These are phyloP conservation scores for Emmelina monodactyla DNA, from an alignment of 2,888 invertebrate species.

Conservation along the genomic window DNA sequence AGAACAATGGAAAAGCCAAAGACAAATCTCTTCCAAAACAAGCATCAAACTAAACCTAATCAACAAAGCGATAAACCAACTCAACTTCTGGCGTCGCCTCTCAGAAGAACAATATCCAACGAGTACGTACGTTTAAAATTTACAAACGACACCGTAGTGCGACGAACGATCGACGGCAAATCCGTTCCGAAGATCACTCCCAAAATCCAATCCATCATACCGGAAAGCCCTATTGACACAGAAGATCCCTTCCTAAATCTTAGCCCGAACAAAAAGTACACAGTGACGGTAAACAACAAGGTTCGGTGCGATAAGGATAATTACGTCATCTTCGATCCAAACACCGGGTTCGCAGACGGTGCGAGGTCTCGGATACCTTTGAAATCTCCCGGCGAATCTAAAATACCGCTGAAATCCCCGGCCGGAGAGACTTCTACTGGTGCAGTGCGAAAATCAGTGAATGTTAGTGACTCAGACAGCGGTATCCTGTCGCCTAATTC, in stretches of 20 bases:
- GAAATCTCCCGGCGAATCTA: slow-evolving; percentile 38
- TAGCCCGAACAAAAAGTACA: slow-evolving; percentile 62
- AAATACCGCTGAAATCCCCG: slow-evolving; percentile 41
- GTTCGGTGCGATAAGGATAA: slow-evolving; percentile 62
- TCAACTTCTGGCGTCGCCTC: slow-evolving; percentile 41
- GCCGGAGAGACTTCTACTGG: slow-evolving; percentile 33
- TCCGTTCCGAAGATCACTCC: slow-evolving; percentile 56
- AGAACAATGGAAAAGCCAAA: slow-evolving; percentile 54
- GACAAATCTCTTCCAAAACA: slow-evolving; percentile 50
- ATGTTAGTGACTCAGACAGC: slow-evolving; percentile 70
- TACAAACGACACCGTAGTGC: slow-evolving; percentile 47
- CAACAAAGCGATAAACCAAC: slow-evolving; percentile 37
- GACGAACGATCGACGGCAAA: slow-evolving; percentile 52
- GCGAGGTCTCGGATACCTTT: slow-evolving; percentile 28
- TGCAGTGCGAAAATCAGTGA: slow-evolving; percentile 38
- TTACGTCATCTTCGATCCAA: slow-evolving; percentile 59
- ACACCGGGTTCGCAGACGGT: slow-evolving; percentile 49
- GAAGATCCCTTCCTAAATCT: slow-evolving; percentile 57
- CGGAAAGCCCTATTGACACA: slow-evolving; percentile 55
- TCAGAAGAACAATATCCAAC: slow-evolving; percentile 57
- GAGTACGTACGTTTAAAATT: slow-evolving; percentile 58
- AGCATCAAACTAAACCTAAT: slow-evolving; percentile 31
- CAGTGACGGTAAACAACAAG: slow-evolving; percentile 58
- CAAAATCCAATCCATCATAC: slow-evolving; percentile 60
- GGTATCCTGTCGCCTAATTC: slow-evolving; percentile 71